Evolutionary conservation across 2,888 invertebrate genomes (phyloP).

Genomic region (Pyrrhosoma nymphula): DNA sequence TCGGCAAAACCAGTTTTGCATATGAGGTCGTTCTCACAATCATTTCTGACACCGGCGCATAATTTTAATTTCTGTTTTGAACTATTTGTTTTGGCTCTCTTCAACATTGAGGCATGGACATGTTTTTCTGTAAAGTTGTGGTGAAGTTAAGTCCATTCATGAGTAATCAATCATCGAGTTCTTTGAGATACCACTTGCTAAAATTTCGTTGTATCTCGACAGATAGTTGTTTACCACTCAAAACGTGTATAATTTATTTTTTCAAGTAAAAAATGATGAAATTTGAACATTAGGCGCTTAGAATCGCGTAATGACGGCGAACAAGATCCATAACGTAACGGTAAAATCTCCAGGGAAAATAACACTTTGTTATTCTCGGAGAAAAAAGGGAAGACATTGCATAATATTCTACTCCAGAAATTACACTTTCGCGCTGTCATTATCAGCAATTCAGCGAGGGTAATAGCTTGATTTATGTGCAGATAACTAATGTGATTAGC

Average conservation of each 20-base stretch:
- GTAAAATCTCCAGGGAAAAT: neutral
- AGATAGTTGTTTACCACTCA: no score
- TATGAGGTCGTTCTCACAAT: neutral
- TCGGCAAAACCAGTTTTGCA: neutral
- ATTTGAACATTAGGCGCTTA: no score
- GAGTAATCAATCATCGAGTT: no score
- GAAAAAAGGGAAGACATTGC: neutral
- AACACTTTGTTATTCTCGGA: neutral
- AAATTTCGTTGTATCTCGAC: no score
- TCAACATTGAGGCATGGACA: no score
- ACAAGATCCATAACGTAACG: neutral
- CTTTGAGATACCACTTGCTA: no score
- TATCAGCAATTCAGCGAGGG: neutral
- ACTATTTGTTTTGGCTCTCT: neutral
- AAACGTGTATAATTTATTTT: neutral
- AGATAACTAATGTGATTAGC: neutral
- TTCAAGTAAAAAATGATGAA: neutral
- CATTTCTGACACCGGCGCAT: neutral
- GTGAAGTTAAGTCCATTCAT: no score
- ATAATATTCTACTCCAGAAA: neutral
- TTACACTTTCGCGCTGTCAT: neutral
- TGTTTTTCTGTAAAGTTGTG: no score
- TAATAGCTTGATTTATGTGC: neutral
- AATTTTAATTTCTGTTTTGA: neutral
- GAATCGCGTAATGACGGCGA: neutral